phyloP scores from a whole-genome alignment of 2,797 vertebrate species.

The Babyrousa celebensis region DNA sequence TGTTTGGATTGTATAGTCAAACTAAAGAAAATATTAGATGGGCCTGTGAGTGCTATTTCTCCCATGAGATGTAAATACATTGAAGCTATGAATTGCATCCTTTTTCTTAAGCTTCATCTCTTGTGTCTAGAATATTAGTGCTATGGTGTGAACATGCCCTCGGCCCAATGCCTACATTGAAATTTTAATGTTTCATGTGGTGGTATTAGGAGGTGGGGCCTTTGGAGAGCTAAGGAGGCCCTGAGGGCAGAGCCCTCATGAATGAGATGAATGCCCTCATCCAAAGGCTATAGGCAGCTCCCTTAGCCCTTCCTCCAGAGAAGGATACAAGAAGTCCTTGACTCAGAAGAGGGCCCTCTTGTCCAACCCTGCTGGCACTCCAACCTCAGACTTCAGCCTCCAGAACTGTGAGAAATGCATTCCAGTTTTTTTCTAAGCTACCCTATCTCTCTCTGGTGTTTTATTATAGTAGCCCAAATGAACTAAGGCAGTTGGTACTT shows the following conservation, averaged over 20 bases:
- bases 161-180: too few species aligned
- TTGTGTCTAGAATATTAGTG: too few species aligned
- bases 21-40: too few species aligned
- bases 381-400: background rate
- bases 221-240: too few species aligned
- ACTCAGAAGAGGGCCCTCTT: background rate
- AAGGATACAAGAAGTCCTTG: background rate
- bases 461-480: background rate
- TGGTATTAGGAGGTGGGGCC: too few species aligned
- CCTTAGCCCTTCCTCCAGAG: rapidly evolving
- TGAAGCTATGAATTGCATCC: too few species aligned
- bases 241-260: background rate
- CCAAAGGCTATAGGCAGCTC: background rate
- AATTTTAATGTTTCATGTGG: too few species aligned
- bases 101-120: too few species aligned
- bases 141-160: too few species aligned
- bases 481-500: background rate
- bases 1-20: too few species aligned
- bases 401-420: background rate
- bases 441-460: background rate
- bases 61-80: too few species aligned
- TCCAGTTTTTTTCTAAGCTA: background rate
- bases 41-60: too few species aligned
- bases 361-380: background rate
- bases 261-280: background rate